Evolutionary conservation across 2,113 vertebrate species (phyloP).

Genomic region (Lynx canadensis): DNA sequence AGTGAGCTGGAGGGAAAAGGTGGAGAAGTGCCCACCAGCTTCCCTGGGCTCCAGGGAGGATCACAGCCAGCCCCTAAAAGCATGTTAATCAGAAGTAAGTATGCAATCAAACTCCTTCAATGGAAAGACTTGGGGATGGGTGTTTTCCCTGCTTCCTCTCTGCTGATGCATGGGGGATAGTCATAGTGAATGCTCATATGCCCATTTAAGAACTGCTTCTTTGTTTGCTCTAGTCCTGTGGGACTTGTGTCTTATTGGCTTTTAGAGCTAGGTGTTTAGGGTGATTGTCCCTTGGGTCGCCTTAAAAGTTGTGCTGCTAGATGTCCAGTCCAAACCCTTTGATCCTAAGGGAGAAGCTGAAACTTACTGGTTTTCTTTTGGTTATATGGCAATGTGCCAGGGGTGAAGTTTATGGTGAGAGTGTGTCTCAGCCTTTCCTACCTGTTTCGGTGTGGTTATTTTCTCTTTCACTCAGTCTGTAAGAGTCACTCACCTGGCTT

Average conservation of each 20-base stretch:
- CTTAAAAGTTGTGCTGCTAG: not conserved
- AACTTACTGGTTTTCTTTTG: too few relatives aligned
- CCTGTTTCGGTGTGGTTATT: not conserved
- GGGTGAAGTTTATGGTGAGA: not conserved
- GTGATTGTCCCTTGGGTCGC: not conserved
- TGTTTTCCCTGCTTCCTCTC: not conserved
- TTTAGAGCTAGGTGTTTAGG: not conserved
- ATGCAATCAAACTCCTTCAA: not conserved
- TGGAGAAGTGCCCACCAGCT: not conserved
- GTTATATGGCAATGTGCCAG: not conserved
- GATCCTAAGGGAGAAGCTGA: not conserved
- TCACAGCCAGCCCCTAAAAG: not conserved
- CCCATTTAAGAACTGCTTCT: not conserved
- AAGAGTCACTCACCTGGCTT: not conserved
- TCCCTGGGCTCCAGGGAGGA: not conserved
- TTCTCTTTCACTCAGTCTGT: not conserved
- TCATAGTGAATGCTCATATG: not conserved
- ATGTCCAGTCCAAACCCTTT: not conserved
- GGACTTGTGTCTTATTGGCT: not conserved
- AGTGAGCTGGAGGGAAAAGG: not conserved
- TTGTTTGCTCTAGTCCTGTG: not conserved
- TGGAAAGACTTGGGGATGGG: not conserved
- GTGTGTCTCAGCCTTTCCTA: not conserved
- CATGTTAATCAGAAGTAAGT: not conserved
- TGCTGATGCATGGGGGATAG: not conserved